A percentile compares a stretch with the other conserved stretches of the same genome.
Evolutionary conservation across 23 tunicate genomes (phyloP).

Genomic region (Phallusia fumigata): DNA sequence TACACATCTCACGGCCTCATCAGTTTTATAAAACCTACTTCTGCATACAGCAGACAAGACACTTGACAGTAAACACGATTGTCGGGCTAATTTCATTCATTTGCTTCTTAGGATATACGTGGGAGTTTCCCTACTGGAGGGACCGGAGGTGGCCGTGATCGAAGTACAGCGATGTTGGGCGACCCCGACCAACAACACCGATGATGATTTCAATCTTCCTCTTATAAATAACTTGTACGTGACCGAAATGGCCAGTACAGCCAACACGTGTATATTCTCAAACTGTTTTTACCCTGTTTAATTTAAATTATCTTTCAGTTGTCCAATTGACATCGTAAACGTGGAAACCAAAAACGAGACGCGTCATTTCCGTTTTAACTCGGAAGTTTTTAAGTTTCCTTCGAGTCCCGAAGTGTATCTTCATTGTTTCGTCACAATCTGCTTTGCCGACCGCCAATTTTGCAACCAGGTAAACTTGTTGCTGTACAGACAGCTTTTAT

Average conservation of each 20-base stretch:
- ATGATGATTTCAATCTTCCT: slow-evolving; percentile 12
- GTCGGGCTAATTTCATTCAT: neutral
- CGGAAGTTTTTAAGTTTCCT: slow-evolving; percentile 9
- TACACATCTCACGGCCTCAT: too few species aligned
- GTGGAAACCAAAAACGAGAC: neutral
- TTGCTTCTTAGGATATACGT: slow-evolving; percentile 24
- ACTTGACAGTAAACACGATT: neutral
- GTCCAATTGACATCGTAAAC: slow-evolving; percentile 1
- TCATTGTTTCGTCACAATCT: slow-evolving; percentile 2
- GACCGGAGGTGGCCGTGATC: slow-evolving; percentile 30
- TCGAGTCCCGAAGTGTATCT: neutral
- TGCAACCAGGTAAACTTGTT: neutral
- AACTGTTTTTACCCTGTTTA: too few species aligned
- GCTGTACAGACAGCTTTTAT: too few species aligned
- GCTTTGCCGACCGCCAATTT: slow-evolving; percentile 9
- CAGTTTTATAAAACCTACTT: too few species aligned
- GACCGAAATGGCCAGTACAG: too few species aligned
- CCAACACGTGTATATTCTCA: too few species aligned
- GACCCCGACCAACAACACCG: slow-evolving; percentile 35
- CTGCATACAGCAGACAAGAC: too few species aligned
- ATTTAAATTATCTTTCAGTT: neutral
- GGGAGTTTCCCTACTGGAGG: slow-evolving; percentile 35
- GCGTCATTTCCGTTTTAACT: neutral
- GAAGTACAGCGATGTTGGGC: slow-evolving; percentile 43
- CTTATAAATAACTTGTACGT: slow-evolving; percentile 38